Evolutionary conservation across 2,888 invertebrate species (phyloP), one percentile per base, ranked within the genome.

Genomic region (Tiliacea citrago): DNA sequence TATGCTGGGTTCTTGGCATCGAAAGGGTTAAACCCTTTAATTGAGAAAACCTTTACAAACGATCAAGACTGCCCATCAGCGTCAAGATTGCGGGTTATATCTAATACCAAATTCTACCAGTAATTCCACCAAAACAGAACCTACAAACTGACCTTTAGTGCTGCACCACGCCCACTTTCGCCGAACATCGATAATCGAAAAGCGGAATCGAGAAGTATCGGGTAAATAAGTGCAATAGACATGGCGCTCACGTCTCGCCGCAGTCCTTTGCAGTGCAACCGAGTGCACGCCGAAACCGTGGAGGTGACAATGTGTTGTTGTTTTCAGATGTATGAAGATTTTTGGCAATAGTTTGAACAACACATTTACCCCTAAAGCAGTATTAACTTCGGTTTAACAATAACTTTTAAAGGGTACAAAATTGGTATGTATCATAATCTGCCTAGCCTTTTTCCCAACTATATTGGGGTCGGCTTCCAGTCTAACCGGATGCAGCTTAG

Each of bases 171-270:
- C 74, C 81, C 86, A 89, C 88, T 91, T 90, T 89, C 88, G 72
- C 86, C 83, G 79, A 88, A 88, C 86, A 89, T 88, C 84, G 88
- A 91, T 93, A 93, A 93, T 93, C 91, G 92, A 89, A 87, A 88
- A 88, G 74, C 77, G 76, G 85, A 87, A 87, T 87, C 88, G 92
- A 89, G 87, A 88, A 88, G 90, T 89, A 89, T 90, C 90, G 90
- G 86, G 92, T 93, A 93, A 93, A 93, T 93, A 92, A 90, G 88
- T 81, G 89, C 88, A 89, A 91, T 93, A 89, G 89, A 90, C 89
- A 94, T 92, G 89, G 91, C 88, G 84, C 85, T 90, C 94, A 94
- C 94, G 94, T 93, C 83, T 75, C 84, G 87, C 89, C 90, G 89
- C 91, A 89, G 91, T 92, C 91, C 91, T 90, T 89, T 86, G 90